Conservation (phyloP, 2,113 vertebrate species). For the Pelecanus crispus region DNA sequence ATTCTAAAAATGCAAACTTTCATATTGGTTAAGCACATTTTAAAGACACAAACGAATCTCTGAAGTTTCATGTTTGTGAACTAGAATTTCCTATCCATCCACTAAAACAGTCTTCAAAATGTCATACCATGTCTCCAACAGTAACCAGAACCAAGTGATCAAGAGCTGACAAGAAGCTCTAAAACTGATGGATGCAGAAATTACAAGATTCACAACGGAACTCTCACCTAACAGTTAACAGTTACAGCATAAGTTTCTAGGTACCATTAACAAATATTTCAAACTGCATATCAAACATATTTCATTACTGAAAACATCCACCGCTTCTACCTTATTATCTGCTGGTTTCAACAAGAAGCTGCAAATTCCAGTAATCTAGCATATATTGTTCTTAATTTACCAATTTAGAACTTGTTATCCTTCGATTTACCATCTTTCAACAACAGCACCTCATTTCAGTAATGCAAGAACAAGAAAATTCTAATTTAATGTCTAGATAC, state of each 20-base stretch:
- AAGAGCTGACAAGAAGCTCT: neutral
- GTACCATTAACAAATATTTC: neutral
- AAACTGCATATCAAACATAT: neutral
- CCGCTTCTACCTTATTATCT: neutral
- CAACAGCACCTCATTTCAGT: neutral
- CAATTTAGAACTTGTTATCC: neutral
- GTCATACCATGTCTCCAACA: rapidly evolving
- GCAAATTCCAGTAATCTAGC: neutral
- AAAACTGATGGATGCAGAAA: neutral
- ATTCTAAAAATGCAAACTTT: neutral
- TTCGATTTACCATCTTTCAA: neutral
- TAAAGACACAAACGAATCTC: neutral
- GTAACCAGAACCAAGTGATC: neutral
- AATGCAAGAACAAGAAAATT: neutral
- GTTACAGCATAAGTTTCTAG: neutral
- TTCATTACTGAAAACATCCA: neutral
- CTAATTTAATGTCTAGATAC: neutral
- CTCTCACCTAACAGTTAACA: neutral
- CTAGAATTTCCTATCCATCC: neutral
- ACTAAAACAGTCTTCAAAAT: neutral
- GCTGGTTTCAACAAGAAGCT: neutral
- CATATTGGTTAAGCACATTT: neutral
- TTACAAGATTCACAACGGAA: neutral
- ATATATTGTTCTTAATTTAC: neutral
- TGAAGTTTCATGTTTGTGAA: neutral